Conservation (phyloP, 2,888 invertebrate genomes). For the Pristionchus mayeri region DNA sequence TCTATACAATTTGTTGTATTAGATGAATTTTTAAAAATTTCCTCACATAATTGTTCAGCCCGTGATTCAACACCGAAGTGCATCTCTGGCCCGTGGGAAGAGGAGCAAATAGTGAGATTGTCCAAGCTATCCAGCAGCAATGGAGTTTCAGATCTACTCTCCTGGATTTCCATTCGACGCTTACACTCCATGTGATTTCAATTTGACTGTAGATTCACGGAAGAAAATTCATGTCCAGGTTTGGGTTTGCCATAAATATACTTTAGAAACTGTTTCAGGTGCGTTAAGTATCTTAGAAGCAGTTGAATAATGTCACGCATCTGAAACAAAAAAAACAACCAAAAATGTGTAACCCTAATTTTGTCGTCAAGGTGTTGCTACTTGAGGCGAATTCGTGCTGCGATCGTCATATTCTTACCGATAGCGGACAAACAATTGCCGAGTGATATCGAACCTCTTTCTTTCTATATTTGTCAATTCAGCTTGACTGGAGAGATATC, state of each 20-base stretch:
- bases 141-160: background rate
- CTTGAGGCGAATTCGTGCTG: constrained; percentile 8
- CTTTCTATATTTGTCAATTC: background rate
- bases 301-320: too few species aligned
- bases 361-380: background rate
- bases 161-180: background rate
- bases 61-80: background rate
- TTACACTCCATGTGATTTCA: background rate
- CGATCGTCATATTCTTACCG: background rate
- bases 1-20: too few species aligned
- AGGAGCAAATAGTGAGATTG: background rate
- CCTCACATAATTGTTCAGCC: too few species aligned
- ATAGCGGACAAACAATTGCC: background rate
- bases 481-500: background rate
- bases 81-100: background rate
- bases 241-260: too few species aligned
- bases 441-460: background rate
- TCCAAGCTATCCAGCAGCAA: background rate
- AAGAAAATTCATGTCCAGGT: background rate
- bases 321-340: too few species aligned
- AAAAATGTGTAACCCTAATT: background rate
- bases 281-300: too few species aligned
- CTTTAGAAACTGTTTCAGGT: too few species aligned
- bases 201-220: background rate
- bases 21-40: too few species aligned